Base-by-base conservation (phyloP, 2,113 vertebrate species). In the Lasiurus borealis region DNA sequence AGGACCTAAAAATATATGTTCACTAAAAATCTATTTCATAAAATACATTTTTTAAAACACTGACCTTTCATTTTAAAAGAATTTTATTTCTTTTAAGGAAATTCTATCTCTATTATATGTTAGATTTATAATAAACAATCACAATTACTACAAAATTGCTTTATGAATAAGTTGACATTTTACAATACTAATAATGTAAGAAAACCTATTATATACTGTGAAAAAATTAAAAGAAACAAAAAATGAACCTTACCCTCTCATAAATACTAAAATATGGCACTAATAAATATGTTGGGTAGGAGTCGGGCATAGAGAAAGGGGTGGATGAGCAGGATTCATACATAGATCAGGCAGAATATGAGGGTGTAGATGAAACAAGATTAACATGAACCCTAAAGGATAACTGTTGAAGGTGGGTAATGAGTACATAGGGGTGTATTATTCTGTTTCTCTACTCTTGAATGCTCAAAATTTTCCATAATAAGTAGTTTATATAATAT, bases 1-100 rank as follows among this genome's bases (percentile, higher is more conserved):
- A 91, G 75, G 29, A 83, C 31, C 2, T 40, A 87, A 5, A 94
- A 88, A 31, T 84, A 44, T 19, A 71, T 81, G 12, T 64, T 91
- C 29, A 86, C 81, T 85, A 83, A 84, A 90, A 88, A 54, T 36
- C 23, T 94, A 19, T 31, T 88, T 95, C 46, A 57, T 10, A 66
- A 84, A 87, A 85, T 54, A 64, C 6, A 50, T 71, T 59, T 62
- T 59, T 62, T 62, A 27, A 88, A 36, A 90, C 13, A 78, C 4
- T 85, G 40, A 40, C 46, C 23, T 89, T 94, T 62, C 46, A 87
- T 48, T 82, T 93, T 36, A 85, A 87, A 88, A 77, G 27, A 93
- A 91, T 83, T 69, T 23, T 75, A 81, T 16, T 77, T 75, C n/a
- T 85, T 89, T 71, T 29, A 86, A 73, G 29, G 90, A 94, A 95